phyloP scores from a whole-genome alignment of 2,888 invertebrate genomes.

The Eubasilissa splendida region DNA sequence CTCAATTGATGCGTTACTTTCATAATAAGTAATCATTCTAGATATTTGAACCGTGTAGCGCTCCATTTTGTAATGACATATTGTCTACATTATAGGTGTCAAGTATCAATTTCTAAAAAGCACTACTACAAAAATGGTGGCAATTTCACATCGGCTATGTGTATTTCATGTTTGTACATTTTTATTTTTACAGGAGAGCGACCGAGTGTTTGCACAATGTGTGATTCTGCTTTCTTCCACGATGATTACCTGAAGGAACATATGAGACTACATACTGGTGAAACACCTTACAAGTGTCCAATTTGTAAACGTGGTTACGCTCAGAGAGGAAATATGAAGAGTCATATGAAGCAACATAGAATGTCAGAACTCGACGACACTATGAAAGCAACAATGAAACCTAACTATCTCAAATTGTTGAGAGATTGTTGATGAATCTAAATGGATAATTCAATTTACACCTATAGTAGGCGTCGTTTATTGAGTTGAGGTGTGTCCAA shows the following conservation, averaged over 20 bases:
- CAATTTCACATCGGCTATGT: too few species aligned
- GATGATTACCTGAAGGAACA: constrained; percentile 69
- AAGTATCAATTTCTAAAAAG: too few species aligned
- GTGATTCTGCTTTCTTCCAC: constrained; percentile 67
- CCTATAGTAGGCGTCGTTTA: too few species aligned
- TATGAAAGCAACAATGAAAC: constrained; percentile 66
- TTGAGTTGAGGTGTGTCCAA: too few species aligned
- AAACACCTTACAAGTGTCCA: constrained; percentile 71
- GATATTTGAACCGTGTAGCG: too few species aligned
- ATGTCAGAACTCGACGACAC: constrained; percentile 66
- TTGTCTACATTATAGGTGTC: too few species aligned
- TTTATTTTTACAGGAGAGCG: constrained; percentile 65
- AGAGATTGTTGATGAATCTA: constrained; percentile 60
- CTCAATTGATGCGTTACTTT: too few species aligned
- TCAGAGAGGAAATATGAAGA: constrained; percentile 70
- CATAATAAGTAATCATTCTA: too few species aligned
- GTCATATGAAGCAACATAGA: constrained; percentile 68
- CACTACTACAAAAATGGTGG: too few species aligned
- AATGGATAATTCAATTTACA: not conserved
- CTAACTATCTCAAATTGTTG: constrained; percentile 67
- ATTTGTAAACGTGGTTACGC: constrained; percentile 70
- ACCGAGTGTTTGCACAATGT: constrained; percentile 67
- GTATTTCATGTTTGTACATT: not conserved
- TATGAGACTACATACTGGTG: constrained; percentile 70
- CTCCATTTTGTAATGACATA: too few species aligned